Conservation (phyloP, 1,140 invertebrate species). For the Trichomalopsis sarcophagae region DNA sequence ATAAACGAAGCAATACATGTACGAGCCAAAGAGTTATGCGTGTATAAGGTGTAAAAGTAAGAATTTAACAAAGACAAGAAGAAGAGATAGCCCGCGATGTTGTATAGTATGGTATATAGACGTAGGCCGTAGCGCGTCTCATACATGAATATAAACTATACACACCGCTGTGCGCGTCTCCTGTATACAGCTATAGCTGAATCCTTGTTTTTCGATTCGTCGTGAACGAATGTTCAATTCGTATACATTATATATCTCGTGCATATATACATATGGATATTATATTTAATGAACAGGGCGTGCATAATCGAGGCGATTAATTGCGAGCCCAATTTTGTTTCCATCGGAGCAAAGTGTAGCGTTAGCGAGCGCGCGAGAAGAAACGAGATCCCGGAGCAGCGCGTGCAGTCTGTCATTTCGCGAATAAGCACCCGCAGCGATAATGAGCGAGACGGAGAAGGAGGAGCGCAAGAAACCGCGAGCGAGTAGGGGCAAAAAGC, state of each 20-base stretch:
- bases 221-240: conserved; percentile 63
- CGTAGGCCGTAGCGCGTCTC: conserved; percentile 59
- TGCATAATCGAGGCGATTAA: not conserved
- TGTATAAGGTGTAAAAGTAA: conserved; percentile 40
- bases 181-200: conserved; percentile 62
- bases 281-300: not conserved
- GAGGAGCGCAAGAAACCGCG: too few relatives aligned
- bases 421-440: too few relatives aligned
- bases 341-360: too few relatives aligned
- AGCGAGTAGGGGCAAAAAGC: too few relatives aligned
- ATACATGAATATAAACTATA: conserved; percentile 57
- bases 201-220: conserved; percentile 67
- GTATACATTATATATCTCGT: conserved; percentile 59
- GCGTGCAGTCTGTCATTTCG: too few relatives aligned
- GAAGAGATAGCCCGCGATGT: too few relatives aligned
- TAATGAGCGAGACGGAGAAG: too few relatives aligned
- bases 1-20: conserved; percentile 51
- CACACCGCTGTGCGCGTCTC: conserved; percentile 62
- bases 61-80: too few relatives aligned
- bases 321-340: too few relatives aligned
- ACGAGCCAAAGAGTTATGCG: not conserved
- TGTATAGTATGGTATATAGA: conserved; percentile 56
- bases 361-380: too few relatives aligned
- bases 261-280: conserved; percentile 50
- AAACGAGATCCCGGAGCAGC: too few relatives aligned